phyloP scores from a whole-genome alignment of 2,113 vertebrate species.

The Ivindomyrus marchei region DNA sequence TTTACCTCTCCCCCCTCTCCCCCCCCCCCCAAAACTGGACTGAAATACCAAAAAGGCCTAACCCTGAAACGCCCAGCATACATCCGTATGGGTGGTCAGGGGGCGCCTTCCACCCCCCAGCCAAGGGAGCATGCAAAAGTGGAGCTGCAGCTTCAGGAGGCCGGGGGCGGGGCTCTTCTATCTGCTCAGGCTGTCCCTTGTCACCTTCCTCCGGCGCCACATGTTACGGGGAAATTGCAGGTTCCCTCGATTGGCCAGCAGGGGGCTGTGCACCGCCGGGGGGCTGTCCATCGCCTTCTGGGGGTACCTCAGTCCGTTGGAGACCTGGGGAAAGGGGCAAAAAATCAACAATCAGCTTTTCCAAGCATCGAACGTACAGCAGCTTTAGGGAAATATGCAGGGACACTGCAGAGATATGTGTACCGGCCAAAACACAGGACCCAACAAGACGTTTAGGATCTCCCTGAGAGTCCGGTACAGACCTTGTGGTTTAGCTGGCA shows the following conservation, averaged over 20 bases:
- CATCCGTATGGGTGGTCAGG: constrained; percentile 55
- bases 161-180: constrained; percentile 37
- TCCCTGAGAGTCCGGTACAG: constrained; percentile 21
- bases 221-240: constrained; percentile 81
- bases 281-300: constrained; percentile 78
- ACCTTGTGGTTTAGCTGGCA: constrained; percentile 67
- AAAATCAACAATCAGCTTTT: not conserved
- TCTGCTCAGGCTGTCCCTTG: constrained; percentile 90
- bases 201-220: constrained; percentile 82
- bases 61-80: not conserved
- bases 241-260: constrained; percentile 54
- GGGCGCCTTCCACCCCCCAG: constrained; percentile 48
- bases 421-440: not conserved
- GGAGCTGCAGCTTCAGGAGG: constrained; percentile 42
- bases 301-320: constrained; percentile 78
- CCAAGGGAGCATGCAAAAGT: constrained; percentile 71
- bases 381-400: not conserved
- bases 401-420: not conserved
- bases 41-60: not conserved
- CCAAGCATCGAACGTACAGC: not conserved
- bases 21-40: not conserved
- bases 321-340: constrained; percentile 48
- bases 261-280: constrained; percentile 61
- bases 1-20: constrained; percentile 27
- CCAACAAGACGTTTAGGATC: not conserved